Percentiles rank a stretch among this genome's conserved stretches.
phyloP scores from a whole-genome alignment of 2,888 invertebrate species.

The Diadegma fenestrale region DNA sequence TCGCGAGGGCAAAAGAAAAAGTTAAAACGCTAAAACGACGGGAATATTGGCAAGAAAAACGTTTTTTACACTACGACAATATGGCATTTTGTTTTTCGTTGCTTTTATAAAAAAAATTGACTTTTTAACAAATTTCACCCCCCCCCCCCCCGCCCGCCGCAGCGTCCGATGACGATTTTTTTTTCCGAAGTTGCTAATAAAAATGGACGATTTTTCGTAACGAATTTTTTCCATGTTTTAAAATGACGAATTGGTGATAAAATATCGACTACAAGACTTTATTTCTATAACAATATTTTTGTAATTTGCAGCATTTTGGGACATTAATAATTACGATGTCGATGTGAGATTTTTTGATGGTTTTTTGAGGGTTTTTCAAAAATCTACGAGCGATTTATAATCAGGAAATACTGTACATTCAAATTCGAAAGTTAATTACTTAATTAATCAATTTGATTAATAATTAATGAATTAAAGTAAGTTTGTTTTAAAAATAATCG shows the following conservation, averaged over 20 bases:
- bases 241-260: slow-evolving; percentile 70
- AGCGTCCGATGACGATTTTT: slow-evolving; percentile 35
- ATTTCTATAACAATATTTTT: slow-evolving; percentile 77
- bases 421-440: slow-evolving; percentile 78
- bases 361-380: slow-evolving; percentile 73
- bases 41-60: slow-evolving; percentile 64
- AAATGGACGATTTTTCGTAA: slow-evolving; percentile 14
- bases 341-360: slow-evolving; percentile 38
- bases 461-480: too few relatives aligned
- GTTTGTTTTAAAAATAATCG: too few relatives aligned
- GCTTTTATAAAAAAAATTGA: slow-evolving; percentile 32
- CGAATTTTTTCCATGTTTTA: slow-evolving; percentile 59
- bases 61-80: slow-evolving; percentile 35
- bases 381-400: slow-evolving; percentile 81
- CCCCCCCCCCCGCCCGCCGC: slow-evolving; percentile 33
- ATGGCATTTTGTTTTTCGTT: slow-evolving; percentile 53
- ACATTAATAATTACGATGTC: slow-evolving; percentile 76
- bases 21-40: slow-evolving; percentile 33
- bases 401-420: slow-evolving; percentile 83
- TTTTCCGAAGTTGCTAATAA: too few relatives aligned
- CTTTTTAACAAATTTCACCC: neutral
- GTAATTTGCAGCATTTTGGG: slow-evolving; percentile 74
- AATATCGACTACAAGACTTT: slow-evolving; percentile 77
- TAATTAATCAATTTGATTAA: too few relatives aligned
- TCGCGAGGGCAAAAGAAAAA: neutral